Percentiles rank a stretch among this genome's conserved stretches.
These are phyloP conservation scores for Eledone cirrhosa DNA, from an alignment of 2,888 invertebrate genomes.

Conservation along the genomic window DNA sequence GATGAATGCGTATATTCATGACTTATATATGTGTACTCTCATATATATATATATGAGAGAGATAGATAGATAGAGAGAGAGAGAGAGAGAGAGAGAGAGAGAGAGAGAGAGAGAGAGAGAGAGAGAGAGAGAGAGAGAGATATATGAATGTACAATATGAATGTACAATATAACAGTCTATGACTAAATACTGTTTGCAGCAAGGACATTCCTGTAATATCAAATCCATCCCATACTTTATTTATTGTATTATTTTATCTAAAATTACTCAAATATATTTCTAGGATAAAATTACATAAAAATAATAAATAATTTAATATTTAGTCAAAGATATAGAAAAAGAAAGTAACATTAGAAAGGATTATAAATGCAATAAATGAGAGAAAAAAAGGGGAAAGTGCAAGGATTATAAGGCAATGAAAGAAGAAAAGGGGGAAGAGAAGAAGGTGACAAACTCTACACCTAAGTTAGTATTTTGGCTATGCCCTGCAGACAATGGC, in stretches of 20 bases:
- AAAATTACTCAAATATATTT: too few species aligned
- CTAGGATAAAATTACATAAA: too few species aligned
- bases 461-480: background rate
- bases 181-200: background rate
- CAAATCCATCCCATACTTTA: too few species aligned
- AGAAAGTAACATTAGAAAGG: background rate
- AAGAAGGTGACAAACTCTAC: too few species aligned
- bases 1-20: background rate
- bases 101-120: background rate
- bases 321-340: too few species aligned
- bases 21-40: background rate
- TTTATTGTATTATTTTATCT: too few species aligned
- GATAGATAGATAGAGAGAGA: background rate
- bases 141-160: too few species aligned
- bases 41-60: background rate
- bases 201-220: background rate
- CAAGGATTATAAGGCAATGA: background rate
- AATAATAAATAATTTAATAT: too few species aligned
- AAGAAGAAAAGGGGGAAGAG: background rate
- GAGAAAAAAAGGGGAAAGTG: background rate
- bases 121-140: too few species aligned
- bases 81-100: background rate
- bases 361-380: background rate
- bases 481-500: too few species aligned
- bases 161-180: background rate